These are phyloP conservation scores for Apomyelois bistriatella DNA, from an alignment of 2,888 invertebrate species.

Conservation along the genomic window DNA sequence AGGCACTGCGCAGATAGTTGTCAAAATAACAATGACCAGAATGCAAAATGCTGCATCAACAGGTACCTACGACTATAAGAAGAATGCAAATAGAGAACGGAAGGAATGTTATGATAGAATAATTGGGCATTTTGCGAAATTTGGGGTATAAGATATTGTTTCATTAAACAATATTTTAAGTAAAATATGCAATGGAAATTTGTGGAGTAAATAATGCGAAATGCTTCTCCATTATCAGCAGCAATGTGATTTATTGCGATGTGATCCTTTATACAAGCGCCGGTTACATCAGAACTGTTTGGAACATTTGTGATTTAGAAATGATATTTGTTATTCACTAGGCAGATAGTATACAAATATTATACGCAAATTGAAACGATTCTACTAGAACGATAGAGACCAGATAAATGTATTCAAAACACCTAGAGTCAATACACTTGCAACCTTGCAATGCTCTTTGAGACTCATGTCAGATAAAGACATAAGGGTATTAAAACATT, in stretches of 20 bases:
- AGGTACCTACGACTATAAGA: background rate
- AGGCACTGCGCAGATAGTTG: slow-evolving; percentile 10
- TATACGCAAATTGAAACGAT: slow-evolving; percentile 43
- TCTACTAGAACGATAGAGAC: slow-evolving; percentile 59
- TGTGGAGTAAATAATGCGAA: background rate
- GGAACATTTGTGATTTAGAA: slow-evolving; percentile 46
- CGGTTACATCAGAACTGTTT: slow-evolving; percentile 45
- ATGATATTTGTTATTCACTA: slow-evolving; percentile 49
- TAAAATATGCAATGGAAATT: background rate
- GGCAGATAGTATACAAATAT: slow-evolving; percentile 25
- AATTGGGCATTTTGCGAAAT: too few species aligned
- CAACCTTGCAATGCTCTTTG: slow-evolving; percentile 78
- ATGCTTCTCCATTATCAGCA: background rate
- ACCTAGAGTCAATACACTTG: slow-evolving; percentile 74
- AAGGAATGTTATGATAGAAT: too few species aligned
- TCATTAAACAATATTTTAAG: too few species aligned
- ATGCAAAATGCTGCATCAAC: slow-evolving; percentile 1
- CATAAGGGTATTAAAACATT: slow-evolving; percentile 70
- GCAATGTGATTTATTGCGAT: background rate
- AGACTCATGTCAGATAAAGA: slow-evolving; percentile 73
- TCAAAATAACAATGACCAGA: slow-evolving; percentile 4
- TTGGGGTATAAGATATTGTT: too few species aligned
- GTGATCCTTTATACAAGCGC: slow-evolving; percentile 23
- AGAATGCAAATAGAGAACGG: too few species aligned
- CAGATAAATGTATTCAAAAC: slow-evolving; percentile 71